These are phyloP conservation scores for Parnassius orleans DNA, from an alignment of 2,888 invertebrate species.

Conservation along the genomic window DNA sequence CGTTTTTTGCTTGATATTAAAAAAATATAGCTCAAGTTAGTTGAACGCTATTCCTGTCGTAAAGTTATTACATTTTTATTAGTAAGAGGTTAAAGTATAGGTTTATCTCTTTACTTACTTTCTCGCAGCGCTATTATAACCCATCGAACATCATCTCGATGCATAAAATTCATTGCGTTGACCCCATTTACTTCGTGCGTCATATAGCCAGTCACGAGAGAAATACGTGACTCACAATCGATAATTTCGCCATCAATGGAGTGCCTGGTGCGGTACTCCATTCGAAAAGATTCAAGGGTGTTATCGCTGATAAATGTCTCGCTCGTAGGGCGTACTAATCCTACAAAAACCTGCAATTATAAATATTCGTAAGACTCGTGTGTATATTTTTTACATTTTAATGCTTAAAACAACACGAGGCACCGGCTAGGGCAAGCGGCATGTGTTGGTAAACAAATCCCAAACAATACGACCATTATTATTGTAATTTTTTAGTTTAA, in stretches of 20 bases:
- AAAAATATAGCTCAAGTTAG: no score
- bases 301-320: slow-evolving; percentile 79
- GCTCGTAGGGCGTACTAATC: slow-evolving; percentile 84
- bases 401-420: no score
- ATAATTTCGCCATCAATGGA: slow-evolving; percentile 93
- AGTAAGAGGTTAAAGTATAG: no score
- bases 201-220: slow-evolving; percentile 94
- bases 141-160: slow-evolving; percentile 92
- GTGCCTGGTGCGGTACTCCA: slow-evolving; percentile 94
- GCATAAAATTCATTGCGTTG: slow-evolving; percentile 94
- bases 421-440: no score
- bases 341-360: slow-evolving; percentile 79
- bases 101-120: slow-evolving; percentile 62
- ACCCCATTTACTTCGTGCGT: slow-evolving; percentile 91
- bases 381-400: no score
- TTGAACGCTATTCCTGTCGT: no score
- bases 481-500: no score
- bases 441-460: no score
- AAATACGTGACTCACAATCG: slow-evolving; percentile 93
- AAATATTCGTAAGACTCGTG: no score
- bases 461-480: no score
- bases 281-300: slow-evolving; percentile 68
- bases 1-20: no score
- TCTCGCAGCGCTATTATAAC: slow-evolving; percentile 91
- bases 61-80: no score